These are phyloP conservation scores for Penaeus indicus DNA, from an alignment of 1,140 invertebrate species.

Conservation along the genomic window DNA sequence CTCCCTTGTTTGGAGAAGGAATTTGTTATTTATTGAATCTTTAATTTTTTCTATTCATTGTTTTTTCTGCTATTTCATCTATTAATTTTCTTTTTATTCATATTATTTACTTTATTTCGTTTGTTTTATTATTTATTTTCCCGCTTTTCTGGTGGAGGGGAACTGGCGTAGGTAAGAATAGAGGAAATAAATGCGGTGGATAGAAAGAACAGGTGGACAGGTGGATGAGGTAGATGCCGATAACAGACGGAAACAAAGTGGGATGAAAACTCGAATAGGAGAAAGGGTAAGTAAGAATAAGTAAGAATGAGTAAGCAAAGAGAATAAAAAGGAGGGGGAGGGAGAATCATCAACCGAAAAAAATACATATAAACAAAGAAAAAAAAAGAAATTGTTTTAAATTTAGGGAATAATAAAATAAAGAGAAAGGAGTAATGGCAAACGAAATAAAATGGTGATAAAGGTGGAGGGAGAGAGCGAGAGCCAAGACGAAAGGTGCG, in stretches of 20 bases:
- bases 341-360: neutral
- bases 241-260: conserved; percentile 4
- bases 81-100: no score
- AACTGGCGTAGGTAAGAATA: neutral
- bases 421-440: neutral
- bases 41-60: no score
- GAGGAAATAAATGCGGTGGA: neutral
- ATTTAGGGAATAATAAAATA: neutral
- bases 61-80: no score
- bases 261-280: neutral
- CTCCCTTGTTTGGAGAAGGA: no score
- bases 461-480: no score
- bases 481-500: no score
- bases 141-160: neutral
- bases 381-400: neutral
- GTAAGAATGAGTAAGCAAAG: neutral
- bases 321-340: neutral
- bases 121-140: no score
- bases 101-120: no score
- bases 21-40: no score
- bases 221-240: neutral
- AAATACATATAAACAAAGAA: neutral
- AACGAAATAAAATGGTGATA: neutral
- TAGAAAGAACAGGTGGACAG: neutral
- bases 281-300: neutral